Evolutionary conservation across 2,797 vertebrate species (phyloP), one percentile per base, ranked within the genome.

Genomic region (Cheirogaleus major): DNA sequence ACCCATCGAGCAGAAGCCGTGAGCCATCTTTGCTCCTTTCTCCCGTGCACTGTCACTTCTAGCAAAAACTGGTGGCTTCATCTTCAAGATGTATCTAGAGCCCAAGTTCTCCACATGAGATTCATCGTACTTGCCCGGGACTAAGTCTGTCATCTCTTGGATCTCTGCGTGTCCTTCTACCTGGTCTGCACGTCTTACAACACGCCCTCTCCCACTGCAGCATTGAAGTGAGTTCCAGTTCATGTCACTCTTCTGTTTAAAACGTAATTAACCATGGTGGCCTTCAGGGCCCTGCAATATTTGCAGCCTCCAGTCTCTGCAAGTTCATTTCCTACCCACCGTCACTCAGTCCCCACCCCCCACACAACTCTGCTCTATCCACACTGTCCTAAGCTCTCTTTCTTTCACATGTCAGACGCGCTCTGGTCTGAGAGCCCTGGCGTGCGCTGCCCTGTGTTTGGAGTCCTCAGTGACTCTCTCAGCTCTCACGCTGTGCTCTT

Each of bases 1-100:
- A n/a, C 2, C 9, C 22, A 14, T 6, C 7, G 13, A 38, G 82
- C 18, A 27, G 50, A 41, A 4, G 2, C n/a, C 2, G 0, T n/a
- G 11, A 65, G 22, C 38, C 55, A 0, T 30, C 57, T 59, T 45
- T 30, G 17, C 57, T 35, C 63, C 25, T 7, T 22, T 11, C 41
- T 20, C 45, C 12, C 4, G 5, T 38, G 10, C 4, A 48, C 12
- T 11, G 0, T 48, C 89, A 57, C 25, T 72, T 20, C 41, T 17
- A 55, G 41, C 20, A 81, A 73, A n/a, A n/a, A 20, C 41, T 7
- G 7, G 15, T 38, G 61, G 5, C 45, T 69, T 14, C 48, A 52
- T 38, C 38, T 67, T 25, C 12, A 22, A 2, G 10, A 10, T 6
- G 18, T 38, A 15, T 18, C 45, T 4, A 43, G 61, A 43, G 69